Base-by-base conservation (phyloP, 2,797 vertebrate genomes). In the Cossypha polioptera region DNA sequence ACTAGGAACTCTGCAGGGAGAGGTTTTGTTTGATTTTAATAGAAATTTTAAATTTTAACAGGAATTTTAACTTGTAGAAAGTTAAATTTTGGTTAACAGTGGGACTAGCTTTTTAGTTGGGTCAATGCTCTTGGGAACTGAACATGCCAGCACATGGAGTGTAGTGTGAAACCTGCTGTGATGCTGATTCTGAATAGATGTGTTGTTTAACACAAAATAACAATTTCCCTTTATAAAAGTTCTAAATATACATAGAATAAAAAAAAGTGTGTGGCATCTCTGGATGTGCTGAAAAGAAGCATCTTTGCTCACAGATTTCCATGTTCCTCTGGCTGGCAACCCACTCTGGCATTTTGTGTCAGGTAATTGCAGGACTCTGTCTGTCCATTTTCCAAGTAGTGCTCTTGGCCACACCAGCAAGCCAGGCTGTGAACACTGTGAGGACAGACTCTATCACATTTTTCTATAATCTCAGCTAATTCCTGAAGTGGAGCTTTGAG, bases 401-500 rank as follows among this genome's bases (percentile, higher is more conserved):
- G 67, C 31, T 55, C 43, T 65, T 54, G 42, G 35, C 51, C 33
- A 10, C 50, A 24, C 40, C 47, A 58, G 1, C 48, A 43, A 77
- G 50, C 13, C 50, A 47, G 65, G 42, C 62, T 55, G 13, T 84
- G 51, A 50, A 36, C 22, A 5, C 2, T 36, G 62, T 43, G 62
- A 55, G 65, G 62, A 85, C 55, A 73, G 77, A 63, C 40, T 5
- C 4, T 31, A 20, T 78, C 35, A 12, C 19, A 1, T 54, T 48
- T 45, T 84, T 61, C 25, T 48, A 35, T 80, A 54, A 76, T 69
- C 80, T 77, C 90, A 59, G 43, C 78, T 71, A 35, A 62, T 61
- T 91, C 67, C 90, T 87, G 68, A 42, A 71, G 68, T 33, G 53
- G 42, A 71, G 65, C 66, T 91, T 79, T 86, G 86, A 90, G 90